Evolutionary conservation across 2,888 invertebrate genomes (phyloP).

Genomic region (Caenorhabditis virilis): DNA sequence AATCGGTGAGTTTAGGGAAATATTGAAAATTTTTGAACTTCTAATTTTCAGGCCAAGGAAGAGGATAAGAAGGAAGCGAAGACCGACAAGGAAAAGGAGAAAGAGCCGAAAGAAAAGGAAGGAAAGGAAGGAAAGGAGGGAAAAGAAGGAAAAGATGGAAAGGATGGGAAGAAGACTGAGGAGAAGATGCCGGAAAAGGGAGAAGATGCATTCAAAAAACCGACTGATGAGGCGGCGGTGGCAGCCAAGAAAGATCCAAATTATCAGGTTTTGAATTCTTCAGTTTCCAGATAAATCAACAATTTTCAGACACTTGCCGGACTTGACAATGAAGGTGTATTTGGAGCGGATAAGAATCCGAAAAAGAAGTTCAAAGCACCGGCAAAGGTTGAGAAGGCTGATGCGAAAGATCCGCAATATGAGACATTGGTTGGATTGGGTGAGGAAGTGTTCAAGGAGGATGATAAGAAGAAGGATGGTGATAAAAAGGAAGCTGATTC

Average conservation of each 20-base stretch:
- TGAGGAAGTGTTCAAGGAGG: slow-evolving; percentile 32
- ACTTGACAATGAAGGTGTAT: slow-evolving; percentile 6
- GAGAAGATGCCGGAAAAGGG: too few relatives aligned
- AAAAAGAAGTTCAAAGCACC: slow-evolving; percentile 45
- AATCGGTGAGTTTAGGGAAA: too few relatives aligned
- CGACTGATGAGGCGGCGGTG: slow-evolving; percentile 4
- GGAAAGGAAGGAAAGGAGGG: slow-evolving; percentile 7
- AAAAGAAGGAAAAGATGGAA: not conserved
- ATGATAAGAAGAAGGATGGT: slow-evolving; percentile 3
- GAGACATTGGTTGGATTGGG: slow-evolving; percentile 36
- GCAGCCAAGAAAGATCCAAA: slow-evolving; percentile 9
- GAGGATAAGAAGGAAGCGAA: not conserved
- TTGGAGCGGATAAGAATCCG: slow-evolving; percentile 27
- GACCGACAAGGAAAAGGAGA: not conserved
- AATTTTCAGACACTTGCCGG: slow-evolving; percentile 9
- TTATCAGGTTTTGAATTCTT: too few relatives aligned
- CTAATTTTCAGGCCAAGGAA: not conserved
- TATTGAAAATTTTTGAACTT: too few relatives aligned
- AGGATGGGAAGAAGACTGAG: too few relatives aligned
- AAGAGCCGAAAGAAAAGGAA: not conserved
- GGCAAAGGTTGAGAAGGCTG: slow-evolving; percentile 39
- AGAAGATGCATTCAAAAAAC: slow-evolving; percentile 7
- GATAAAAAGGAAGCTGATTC: too few relatives aligned
- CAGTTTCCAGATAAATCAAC: too few relatives aligned
- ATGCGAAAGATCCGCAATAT: slow-evolving; percentile 47